Evolutionary conservation across 2,888 invertebrate species (phyloP).

Genomic region (Azorinus chamasolen): DNA sequence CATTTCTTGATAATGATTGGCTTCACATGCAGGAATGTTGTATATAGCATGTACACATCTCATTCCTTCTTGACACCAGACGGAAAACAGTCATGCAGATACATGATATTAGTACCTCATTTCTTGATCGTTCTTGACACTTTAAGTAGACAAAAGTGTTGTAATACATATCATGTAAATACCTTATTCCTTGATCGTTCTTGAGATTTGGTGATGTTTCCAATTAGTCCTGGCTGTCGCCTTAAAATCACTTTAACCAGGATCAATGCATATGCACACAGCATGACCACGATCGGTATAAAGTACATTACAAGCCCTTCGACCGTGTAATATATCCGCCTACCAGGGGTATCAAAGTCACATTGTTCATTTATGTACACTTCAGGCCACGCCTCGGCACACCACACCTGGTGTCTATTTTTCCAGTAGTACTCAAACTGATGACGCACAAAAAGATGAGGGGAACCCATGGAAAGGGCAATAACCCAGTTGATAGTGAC

Average conservation of each 20-base stretch:
- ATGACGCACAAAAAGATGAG: conserved; percentile 72
- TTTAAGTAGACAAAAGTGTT: no score
- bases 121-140: no score
- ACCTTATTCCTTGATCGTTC: conserved; percentile 77
- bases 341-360: conserved; percentile 51
- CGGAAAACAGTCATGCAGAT: no score
- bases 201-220: conserved; percentile 56
- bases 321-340: conserved; percentile 73
- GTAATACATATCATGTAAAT: no score
- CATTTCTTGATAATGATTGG: no score
- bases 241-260: conserved; percentile 67
- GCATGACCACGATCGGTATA: conserved; percentile 79
- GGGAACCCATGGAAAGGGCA: conserved; percentile 72
- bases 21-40: no score
- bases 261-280: conserved; percentile 76
- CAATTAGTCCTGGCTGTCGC: conserved; percentile 68
- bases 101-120: no score
- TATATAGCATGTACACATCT: no score
- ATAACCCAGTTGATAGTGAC: conserved; percentile 73
- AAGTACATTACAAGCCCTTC: conserved; percentile 79
- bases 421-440: conserved; percentile 68
- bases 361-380: conserved; percentile 64
- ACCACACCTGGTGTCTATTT: conserved; percentile 76
- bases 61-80: no score
- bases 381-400: conserved; percentile 77